Evolutionary conservation across 2,888 invertebrate species (phyloP), one percentile per base, ranked within the genome.

Genomic region (Clistopyga incitator): DNA sequence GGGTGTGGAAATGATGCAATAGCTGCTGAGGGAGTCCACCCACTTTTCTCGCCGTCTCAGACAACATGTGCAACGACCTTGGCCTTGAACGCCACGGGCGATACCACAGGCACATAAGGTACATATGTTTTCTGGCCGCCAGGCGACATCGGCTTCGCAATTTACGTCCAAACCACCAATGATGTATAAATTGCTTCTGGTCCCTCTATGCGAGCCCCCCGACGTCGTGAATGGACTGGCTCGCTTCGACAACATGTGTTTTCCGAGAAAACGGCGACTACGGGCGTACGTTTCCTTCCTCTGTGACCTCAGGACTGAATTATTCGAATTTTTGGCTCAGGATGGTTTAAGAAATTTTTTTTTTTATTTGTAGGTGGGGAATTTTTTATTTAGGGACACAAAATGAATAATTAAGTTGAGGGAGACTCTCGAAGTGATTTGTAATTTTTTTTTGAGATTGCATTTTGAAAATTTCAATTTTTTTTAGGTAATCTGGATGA

Each of bases 21-120:
- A 70, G 74, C 72, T n/a, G 23, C 20, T 68, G 59, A 38, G 10
- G 10, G 10, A 54, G 34, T 54, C 52, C 54, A 23, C 52, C 23
- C 15, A 13, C 25, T 20, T 77, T 38, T 71, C 68, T 34, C 74
- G 52, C 52, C 29, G 59, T 79, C 56, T 47, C 80, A 54, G 83
- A 80, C 83, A 77, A 74, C 70, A 77, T 81, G 80, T 81, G 84
- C 81, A 78, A 78, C 81, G 84, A 84, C 84, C 84, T 84, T 84
- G 84, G 81, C 81, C 78, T 78, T 81, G 74, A 84, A 77, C 72
- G 80, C 59, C 83, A 50, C 67, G 18, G 50, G 52, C 45, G 47
- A 70, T 18, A 29, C 38, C 65, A 67, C 47, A 74, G 25, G 15
- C 56, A 77, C 56, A 56, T 67, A 29, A 42, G 56, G 8, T 67